Conservation (phyloP, 2,113 vertebrate species). For the Spilogale gracilis region DNA sequence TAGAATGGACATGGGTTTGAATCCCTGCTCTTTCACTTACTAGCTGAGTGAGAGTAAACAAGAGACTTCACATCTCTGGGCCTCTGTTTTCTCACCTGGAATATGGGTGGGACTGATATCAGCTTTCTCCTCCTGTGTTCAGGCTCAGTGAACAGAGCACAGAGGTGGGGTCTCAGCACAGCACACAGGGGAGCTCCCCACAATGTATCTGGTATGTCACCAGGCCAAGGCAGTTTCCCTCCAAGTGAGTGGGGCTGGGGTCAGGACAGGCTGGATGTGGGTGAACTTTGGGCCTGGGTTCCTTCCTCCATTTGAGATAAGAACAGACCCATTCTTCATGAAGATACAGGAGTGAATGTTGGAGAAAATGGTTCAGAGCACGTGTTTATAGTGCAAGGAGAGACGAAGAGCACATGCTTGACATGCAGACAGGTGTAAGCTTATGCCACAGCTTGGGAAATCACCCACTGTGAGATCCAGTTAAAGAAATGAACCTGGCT, state of each 20-base stretch:
- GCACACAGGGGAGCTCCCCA: background rate
- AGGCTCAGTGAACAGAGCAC: fast-evolving
- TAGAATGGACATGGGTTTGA: background rate
- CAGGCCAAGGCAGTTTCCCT: background rate
- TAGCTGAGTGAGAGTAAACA: background rate
- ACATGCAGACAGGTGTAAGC: background rate
- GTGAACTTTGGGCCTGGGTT: background rate
- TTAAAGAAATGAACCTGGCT: background rate
- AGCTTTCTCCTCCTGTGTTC: background rate
- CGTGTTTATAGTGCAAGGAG: fast-evolving
- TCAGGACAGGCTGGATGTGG: background rate
- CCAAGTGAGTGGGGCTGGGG: background rate
- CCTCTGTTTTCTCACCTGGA: background rate
- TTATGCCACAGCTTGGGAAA: background rate
- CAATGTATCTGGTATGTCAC: fast-evolving
- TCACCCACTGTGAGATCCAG: background rate
- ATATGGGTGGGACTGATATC: background rate
- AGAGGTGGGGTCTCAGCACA: fast-evolving
- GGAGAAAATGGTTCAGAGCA: background rate
- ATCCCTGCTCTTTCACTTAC: background rate
- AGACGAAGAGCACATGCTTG: background rate
- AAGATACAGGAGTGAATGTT: background rate
- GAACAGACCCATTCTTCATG: background rate
- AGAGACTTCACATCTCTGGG: background rate
- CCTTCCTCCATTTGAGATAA: background rate